These are phyloP conservation scores for Rhynchophorus ferrugineus DNA, from an alignment of 1,140 invertebrate genomes.

Conservation along the genomic window DNA sequence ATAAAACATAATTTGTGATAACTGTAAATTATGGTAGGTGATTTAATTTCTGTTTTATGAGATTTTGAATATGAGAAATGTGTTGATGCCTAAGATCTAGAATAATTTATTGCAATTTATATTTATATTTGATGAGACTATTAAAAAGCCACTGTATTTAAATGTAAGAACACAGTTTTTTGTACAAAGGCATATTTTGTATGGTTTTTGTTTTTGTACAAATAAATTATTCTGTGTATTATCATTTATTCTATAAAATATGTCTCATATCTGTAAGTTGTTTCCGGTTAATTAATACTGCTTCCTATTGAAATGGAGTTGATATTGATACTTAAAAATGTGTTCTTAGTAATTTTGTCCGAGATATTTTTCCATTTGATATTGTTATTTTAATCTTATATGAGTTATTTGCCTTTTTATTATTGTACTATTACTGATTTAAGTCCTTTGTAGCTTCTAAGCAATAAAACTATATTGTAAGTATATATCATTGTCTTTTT, in stretches of 20 bases:
- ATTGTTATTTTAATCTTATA: slow-evolving; percentile 13
- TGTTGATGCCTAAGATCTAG: too few species aligned
- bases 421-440: slow-evolving; percentile 7
- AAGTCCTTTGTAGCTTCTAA: slow-evolving; percentile 14
- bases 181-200: neutral
- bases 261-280: too few species aligned
- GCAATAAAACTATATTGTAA: slow-evolving; percentile 20
- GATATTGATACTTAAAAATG: neutral
- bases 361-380: neutral
- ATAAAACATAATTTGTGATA: too few species aligned
- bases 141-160: neutral
- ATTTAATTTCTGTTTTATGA: too few species aligned
- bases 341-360: neutral
- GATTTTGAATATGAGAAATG: too few species aligned
- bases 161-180: neutral
- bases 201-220: neutral
- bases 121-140: too few species aligned
- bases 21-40: too few species aligned
- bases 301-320: too few species aligned
- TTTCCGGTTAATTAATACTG: too few species aligned
- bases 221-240: neutral
- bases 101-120: too few species aligned
- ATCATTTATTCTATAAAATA: neutral
- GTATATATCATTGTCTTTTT: too few species aligned
- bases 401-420: slow-evolving; percentile 14